Evolutionary conservation across 2,797 vertebrate genomes (phyloP), one percentile per base, ranked within the genome.

Genomic region (Helostoma temminkii): DNA sequence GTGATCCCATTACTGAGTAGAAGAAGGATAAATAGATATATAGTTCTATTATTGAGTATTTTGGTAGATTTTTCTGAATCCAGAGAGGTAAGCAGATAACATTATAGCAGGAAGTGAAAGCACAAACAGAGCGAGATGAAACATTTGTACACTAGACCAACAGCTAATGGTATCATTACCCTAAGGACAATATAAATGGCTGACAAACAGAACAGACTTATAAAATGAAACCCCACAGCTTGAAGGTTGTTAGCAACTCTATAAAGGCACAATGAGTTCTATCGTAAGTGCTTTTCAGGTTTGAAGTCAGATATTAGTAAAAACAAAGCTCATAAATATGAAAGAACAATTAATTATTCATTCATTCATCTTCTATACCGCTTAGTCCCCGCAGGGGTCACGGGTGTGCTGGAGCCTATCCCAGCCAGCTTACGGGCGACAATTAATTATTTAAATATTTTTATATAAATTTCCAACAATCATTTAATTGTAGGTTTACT

Each of bases 71-170:
- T 73, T 45, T 66, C 42, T 8, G 54, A 49, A 47, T 53, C 59
- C 77, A 39, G 18, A 11, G 73, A 71, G 75, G 57, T 26, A 3
- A 1, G 15, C 42, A 3, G 24, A 34, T 70, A 48, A 50, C 30
- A 66, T 67, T 63, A 66, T 30, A 9, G 46, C 28, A 65, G 58
- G 72, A 84, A 71, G 74, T 43, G 70, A 64, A 55, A 61, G 64
- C 36, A 47, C 49, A 19, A 62, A 22, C n/a, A 1, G 37, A 18
- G 50, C 19, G 58, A 56, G 32, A 56, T 62, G 25, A 28, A 65
- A 66, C 24, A 26, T 4, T 0, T 47, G 22, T 30, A 12, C 9
- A 16, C 1, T 0, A 7, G 41, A 34, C 14, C 30, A 32, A 3
- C 22, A 22, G 57, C 56, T 78, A 77, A 76, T 76, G 68, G 65